These are phyloP conservation scores for Mya arenaria DNA, from an alignment of 1,140 invertebrate genomes.

Conservation along the genomic window DNA sequence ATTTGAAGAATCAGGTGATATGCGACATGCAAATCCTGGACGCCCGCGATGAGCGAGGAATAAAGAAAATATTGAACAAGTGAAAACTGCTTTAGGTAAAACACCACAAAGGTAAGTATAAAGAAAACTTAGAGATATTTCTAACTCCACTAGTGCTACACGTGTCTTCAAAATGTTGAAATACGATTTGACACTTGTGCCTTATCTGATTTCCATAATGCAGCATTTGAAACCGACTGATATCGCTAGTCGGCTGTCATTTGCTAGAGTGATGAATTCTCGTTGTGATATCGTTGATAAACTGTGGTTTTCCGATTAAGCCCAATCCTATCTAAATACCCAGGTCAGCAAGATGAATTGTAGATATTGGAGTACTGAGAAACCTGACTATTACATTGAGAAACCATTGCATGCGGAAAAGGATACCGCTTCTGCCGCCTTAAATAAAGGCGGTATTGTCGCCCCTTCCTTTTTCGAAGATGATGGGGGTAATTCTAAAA, in stretches of 20 bases:
- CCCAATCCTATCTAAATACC: conserved; percentile 14
- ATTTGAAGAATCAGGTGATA: conserved; percentile 20
- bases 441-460: background rate
- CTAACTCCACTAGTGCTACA: conserved; percentile 4
- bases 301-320: conserved; percentile 6
- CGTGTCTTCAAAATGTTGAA: conserved; percentile 16
- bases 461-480: conserved; percentile 2
- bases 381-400: conserved; percentile 1
- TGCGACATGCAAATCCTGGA: background rate
- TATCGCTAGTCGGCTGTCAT: background rate
- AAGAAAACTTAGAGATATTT: background rate
- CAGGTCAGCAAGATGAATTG: conserved; percentile 1
- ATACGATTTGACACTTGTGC: conserved; percentile 17
- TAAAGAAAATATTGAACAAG: conserved; percentile 9
- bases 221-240: conserved; percentile 19
- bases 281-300: background rate
- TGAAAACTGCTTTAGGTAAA: background rate
- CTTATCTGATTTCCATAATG: conserved; percentile 15
- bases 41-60: conserved; percentile 2
- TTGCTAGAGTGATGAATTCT: background rate
- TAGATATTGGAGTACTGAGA: background rate
- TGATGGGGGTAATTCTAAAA: background rate
- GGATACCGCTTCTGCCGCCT: background rate
- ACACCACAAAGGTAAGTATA: conserved; percentile 1
- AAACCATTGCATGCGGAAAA: conserved; percentile 1